phyloP scores from a whole-genome alignment of 2,888 invertebrate species.

The Cryptophagus acutangulus region DNA sequence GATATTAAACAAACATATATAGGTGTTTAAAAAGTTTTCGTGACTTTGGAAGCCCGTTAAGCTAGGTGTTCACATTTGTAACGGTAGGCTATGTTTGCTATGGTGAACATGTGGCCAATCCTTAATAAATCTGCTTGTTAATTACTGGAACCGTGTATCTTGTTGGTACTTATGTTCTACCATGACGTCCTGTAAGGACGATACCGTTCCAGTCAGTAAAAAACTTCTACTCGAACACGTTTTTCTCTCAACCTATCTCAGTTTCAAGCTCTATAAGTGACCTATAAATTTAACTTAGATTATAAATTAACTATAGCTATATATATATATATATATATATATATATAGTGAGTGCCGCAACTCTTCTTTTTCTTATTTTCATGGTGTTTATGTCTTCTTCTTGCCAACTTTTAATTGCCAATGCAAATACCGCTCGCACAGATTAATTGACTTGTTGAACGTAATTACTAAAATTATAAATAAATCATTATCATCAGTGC shows the following conservation, averaged over 20 bases:
- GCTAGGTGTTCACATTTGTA: constrained; percentile 41
- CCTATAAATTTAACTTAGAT: constrained; percentile 40
- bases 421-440: no score
- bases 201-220: constrained; percentile 32
- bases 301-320: constrained; percentile 38
- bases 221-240: constrained; percentile 34
- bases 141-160: constrained; percentile 43
- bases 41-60: constrained; percentile 38
- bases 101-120: constrained; percentile 38
- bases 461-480: no score
- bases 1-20: constrained; percentile 30
- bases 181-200: constrained; percentile 28
- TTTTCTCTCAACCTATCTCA: constrained; percentile 39
- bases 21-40: constrained; percentile 36
- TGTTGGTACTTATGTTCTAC: constrained; percentile 38
- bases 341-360: constrained; percentile 31
- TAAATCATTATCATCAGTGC: no score
- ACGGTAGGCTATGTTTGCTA: constrained; percentile 40
- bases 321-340: no score
- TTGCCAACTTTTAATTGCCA: no score
- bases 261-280: constrained; percentile 38
- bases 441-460: no score
- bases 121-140: constrained; percentile 44
- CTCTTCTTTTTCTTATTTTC: constrained; percentile 15
- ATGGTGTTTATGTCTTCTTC: constrained; percentile 23